Evolutionary conservation across 1,140 invertebrate genomes (phyloP).

Genomic region (Drosophila aff.): DNA sequence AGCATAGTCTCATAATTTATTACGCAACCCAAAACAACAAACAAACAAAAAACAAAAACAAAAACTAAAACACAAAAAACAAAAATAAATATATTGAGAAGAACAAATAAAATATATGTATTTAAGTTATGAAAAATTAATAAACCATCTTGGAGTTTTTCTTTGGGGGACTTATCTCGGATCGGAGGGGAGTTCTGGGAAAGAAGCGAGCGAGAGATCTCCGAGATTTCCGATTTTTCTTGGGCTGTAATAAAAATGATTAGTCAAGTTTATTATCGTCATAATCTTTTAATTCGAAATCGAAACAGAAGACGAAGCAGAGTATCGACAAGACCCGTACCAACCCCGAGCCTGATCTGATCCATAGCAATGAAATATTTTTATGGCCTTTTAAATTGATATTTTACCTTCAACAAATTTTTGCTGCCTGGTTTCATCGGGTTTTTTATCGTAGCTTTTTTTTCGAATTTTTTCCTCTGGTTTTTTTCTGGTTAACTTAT

Average conservation of each 20-base stretch:
- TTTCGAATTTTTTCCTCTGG: slow-evolving; percentile 19
- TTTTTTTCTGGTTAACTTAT: slow-evolving; percentile 50
- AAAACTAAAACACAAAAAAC: slow-evolving; percentile 53
- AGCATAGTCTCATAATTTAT: slow-evolving; percentile 79
- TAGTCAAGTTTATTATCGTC: slow-evolving; percentile 83
- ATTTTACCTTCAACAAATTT: slow-evolving; percentile 75
- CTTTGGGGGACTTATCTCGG: slow-evolving; percentile 45
- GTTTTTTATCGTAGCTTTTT: slow-evolving; percentile 38
- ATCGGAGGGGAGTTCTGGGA: slow-evolving; percentile 58
- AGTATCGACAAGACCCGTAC: slow-evolving; percentile 61
- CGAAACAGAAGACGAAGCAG: slow-evolving; percentile 77
- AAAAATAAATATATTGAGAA: slow-evolving; percentile 55
- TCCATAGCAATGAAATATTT: slow-evolving; percentile 70
- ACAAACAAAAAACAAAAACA: slow-evolving; percentile 26
- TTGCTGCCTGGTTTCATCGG: slow-evolving; percentile 57
- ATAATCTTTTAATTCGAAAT: slow-evolving; percentile 83
- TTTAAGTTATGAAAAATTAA: slow-evolving; percentile 84
- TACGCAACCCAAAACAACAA: slow-evolving; percentile 50
- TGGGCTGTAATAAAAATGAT: slow-evolving; percentile 80
- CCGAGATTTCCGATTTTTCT: slow-evolving; percentile 44
- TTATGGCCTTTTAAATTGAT: slow-evolving; percentile 79
- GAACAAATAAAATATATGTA: slow-evolving; percentile 66
- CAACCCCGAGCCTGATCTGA: slow-evolving; percentile 29
- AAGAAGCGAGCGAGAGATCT: slow-evolving; percentile 23
- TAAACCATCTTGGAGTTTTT: slow-evolving; percentile 60